Percentiles rank a stretch among this genome's conserved stretches.
Evolutionary conservation across 1,140 invertebrate species (phyloP).

Genomic region (Drosophila tsacasi): DNA sequence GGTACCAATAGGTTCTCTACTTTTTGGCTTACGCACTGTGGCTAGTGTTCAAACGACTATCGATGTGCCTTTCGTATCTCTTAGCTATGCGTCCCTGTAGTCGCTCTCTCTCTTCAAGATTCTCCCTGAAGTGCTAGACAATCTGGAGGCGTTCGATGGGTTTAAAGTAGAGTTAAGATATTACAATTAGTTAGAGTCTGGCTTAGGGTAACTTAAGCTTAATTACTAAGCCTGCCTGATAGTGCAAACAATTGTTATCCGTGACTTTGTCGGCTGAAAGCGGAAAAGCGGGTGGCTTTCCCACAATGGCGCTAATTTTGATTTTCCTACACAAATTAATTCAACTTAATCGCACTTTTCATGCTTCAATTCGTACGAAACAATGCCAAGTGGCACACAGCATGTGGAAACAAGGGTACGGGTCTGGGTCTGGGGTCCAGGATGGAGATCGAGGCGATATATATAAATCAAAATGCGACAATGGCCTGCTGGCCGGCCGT

Average conservation of each 20-base stretch:
- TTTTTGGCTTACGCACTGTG: conserved; percentile 69
- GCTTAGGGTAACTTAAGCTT: conserved; percentile 57
- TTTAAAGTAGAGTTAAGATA: conserved; percentile 17
- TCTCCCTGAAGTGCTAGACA: conserved; percentile 43
- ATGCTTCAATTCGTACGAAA: conserved; percentile 73
- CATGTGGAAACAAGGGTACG: conserved; percentile 56
- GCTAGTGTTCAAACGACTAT: conserved; percentile 30
- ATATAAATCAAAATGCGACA: conserved; percentile 80
- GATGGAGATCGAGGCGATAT: conserved; percentile 66
- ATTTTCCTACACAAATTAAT: conserved; percentile 65
- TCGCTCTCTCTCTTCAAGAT: conserved; percentile 35
- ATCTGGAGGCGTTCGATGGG: conserved; percentile 21
- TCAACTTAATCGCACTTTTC: conserved; percentile 65
- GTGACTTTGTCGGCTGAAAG: conserved; percentile 31
- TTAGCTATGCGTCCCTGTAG: conserved; percentile 22
- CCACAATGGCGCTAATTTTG: conserved; percentile 64
- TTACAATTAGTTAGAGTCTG: conserved; percentile 13
- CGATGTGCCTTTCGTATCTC: conserved; percentile 28
- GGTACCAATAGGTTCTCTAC: conserved; percentile 19
- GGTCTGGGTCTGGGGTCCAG: conserved; percentile 47
- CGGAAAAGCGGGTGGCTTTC: conserved; percentile 32
- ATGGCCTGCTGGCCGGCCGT: conserved; percentile 34
- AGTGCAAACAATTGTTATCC: conserved; percentile 67
- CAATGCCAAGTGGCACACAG: conserved; percentile 51
- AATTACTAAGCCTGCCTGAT: conserved; percentile 24